phyloP scores from a whole-genome alignment of 1,140 invertebrate species.

The Drosophila carrolli region DNA sequence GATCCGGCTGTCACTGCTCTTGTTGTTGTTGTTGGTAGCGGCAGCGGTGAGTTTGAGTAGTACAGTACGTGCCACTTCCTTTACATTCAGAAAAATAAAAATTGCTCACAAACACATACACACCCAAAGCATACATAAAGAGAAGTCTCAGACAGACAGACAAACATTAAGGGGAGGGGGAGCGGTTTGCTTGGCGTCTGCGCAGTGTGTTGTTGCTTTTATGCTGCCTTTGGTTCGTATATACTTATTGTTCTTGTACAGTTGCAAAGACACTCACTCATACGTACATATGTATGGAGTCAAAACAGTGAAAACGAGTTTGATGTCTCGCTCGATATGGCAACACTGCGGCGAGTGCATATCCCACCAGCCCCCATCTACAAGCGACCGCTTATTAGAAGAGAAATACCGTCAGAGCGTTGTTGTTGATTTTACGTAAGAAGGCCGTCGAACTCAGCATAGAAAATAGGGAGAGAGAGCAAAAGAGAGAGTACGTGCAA shows the following conservation, averaged over 20 bases:
- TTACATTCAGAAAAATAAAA: constrained; percentile 84
- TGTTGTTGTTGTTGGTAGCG: constrained; percentile 57
- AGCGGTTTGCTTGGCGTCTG: constrained; percentile 68
- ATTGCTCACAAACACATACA: constrained; percentile 54
- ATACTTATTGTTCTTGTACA: constrained; percentile 76
- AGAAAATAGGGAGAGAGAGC: constrained; percentile 16
- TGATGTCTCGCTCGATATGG: constrained; percentile 61
- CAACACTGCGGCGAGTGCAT: constrained; percentile 49
- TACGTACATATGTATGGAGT: constrained; percentile 28
- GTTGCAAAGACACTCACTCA: constrained; percentile 71
- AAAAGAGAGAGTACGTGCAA: constrained; percentile 52
- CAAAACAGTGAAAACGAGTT: constrained; percentile 70
- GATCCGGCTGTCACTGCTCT: constrained; percentile 54
- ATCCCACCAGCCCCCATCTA: constrained; percentile 9
- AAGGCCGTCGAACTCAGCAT: constrained; percentile 80
- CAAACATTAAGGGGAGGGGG: constrained; percentile 51
- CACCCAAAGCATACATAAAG: constrained; percentile 41
- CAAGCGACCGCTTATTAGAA: constrained; percentile 70
- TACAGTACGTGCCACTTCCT: constrained; percentile 83
- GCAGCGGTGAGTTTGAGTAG: constrained; percentile 62
- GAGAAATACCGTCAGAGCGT: constrained; percentile 70
- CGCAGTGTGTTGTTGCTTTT: constrained; percentile 62
- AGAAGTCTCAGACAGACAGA: constrained; percentile 35
- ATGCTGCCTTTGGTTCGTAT: constrained; percentile 40
- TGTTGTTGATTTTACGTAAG: constrained; percentile 77